Evolutionary conservation across 1,140 invertebrate genomes (phyloP), one percentile per base, ranked within the genome.

Genomic region (Pectinophora gossypiella): DNA sequence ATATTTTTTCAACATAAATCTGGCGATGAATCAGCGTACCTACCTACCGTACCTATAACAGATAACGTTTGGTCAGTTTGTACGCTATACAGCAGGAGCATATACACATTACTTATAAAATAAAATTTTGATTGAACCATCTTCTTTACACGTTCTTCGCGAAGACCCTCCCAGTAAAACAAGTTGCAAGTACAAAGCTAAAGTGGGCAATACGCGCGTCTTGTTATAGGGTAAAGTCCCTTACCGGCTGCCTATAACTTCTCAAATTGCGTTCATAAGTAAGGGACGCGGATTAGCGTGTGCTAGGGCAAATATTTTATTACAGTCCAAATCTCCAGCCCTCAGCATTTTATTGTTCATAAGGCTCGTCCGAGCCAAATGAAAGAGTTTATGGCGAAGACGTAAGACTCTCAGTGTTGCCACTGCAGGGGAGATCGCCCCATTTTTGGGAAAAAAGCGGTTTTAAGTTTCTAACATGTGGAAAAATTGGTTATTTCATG

Each of bases 271-370:
- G 74, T 69, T 68, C 72, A 72, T 72, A 81, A 85, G 82, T 83
- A 75, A 81, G 80, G 80, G 76, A 77, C 68, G 64, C 56, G 82
- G 82, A 84, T 85, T 85, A 85, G 82, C 79, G 68, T 66, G 78
- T 73, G 77, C 76, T 79, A 78, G 78, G 80, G 80, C 80, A 86
- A 86, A 86, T 86, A 84, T 86, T 86, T 86, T 86, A 86, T 86
- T 84, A 86, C 81, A 76, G 83, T 78, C 83, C 76, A 78, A 86
- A 84, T 86, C 80, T 83, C 77, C 74, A 77, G 77, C 83, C 80
- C 83, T 84, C 78, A 69, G 82, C 72, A 74, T 86, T 86, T 86
- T 84, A 86, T 86, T 86, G 83, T 86, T 86, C 83, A 86, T 86
- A 86, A 86, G 83, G 69, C 80, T 84, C 77, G 80, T 82, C 77